Evolutionary conservation across 2,888 invertebrate genomes (phyloP).

Genomic region (Melanostoma mellinum): DNA sequence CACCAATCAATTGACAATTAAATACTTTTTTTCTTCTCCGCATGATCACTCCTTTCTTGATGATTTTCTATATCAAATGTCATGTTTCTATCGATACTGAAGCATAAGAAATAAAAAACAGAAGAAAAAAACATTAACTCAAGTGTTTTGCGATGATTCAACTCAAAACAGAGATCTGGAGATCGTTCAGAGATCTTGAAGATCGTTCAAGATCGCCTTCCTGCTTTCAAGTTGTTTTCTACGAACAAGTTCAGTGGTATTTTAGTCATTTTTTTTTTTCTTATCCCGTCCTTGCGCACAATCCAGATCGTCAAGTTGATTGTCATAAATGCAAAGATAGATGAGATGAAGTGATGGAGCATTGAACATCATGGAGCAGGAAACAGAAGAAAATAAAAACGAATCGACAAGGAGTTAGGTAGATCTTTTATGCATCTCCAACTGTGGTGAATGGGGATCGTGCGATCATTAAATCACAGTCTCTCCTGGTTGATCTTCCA

Average conservation of each 20-base stretch:
- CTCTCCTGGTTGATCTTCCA: conserved; percentile 18
- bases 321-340: conserved; percentile 69
- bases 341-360: conserved; percentile 7
- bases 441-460: conserved; percentile 37
- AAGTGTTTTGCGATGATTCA: conserved; percentile 64
- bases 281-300: conserved; percentile 36
- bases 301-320: conserved; percentile 71
- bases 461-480: conserved; percentile 59
- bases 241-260: conserved; percentile 60
- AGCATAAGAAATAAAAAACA: conserved; percentile 4
- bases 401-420: conserved; percentile 56
- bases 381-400: conserved; percentile 7
- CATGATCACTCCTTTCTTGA: conserved; percentile 28
- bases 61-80: conserved; percentile 6
- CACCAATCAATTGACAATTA: conserved; percentile 62
- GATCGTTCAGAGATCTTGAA: conserved; percentile 12
- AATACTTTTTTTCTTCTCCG: conserved; percentile 32
- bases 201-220: conserved; percentile 67
- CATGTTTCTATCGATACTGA: conserved; percentile 41
- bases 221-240: conserved; percentile 67
- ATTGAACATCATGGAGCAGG: not conserved
- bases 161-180: not conserved
- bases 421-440: conserved; percentile 21
- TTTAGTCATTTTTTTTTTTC: conserved; percentile 7
- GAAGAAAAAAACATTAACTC: conserved; percentile 39